These are phyloP conservation scores for Rhysida immarginata DNA, from an alignment of 1,140 invertebrate genomes.

Conservation along the genomic window DNA sequence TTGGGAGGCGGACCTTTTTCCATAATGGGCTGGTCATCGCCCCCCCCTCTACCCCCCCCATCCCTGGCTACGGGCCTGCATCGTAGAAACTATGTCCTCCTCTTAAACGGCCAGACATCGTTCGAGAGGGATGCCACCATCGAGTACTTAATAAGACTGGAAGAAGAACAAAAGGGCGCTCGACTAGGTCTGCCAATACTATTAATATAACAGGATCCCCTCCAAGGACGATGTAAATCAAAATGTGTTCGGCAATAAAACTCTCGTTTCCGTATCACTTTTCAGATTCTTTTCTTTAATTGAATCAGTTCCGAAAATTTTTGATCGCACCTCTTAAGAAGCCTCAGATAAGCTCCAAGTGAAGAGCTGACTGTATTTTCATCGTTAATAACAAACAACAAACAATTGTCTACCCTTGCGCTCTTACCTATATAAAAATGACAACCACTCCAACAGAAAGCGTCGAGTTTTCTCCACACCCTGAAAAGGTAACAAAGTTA, in stretches of 20 bases:
- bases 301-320: background rate
- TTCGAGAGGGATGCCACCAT: too few species aligned
- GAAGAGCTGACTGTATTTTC: background rate
- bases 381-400: background rate
- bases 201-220: too few species aligned
- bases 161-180: too few species aligned
- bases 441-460: slow-evolving; percentile 94
- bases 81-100: too few species aligned
- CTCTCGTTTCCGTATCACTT: background rate
- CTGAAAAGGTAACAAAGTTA: slow-evolving; percentile 17
- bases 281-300: background rate
- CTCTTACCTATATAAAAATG: slow-evolving; percentile 51
- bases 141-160: too few species aligned
- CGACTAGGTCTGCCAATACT: too few species aligned
- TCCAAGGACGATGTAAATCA: background rate
- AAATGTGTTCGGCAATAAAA: background rate
- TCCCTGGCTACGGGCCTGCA: too few species aligned
- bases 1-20: too few species aligned
- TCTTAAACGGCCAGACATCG: too few species aligned
- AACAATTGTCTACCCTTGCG: background rate
- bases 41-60: too few species aligned
- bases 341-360: background rate
- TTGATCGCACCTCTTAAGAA: background rate
- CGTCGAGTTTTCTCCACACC: slow-evolving; percentile 86
- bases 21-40: too few species aligned